These are phyloP conservation scores for Andricus quercusramuli DNA, from an alignment of 2,888 invertebrate species.

Conservation along the genomic window DNA sequence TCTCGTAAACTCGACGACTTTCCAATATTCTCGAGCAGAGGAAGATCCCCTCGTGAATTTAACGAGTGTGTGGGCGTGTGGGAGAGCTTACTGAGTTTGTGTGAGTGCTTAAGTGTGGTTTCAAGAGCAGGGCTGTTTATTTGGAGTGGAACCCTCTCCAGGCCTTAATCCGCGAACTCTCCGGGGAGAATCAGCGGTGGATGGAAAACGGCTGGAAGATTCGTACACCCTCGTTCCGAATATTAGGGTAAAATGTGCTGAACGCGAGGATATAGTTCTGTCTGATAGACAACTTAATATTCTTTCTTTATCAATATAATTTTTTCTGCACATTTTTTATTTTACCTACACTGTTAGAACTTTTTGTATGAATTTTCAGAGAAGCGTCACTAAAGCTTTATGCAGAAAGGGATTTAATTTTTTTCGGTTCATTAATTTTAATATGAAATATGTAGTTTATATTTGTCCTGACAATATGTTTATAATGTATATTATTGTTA, in stretches of 20 bases:
- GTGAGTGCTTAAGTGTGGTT: constrained; percentile 56
- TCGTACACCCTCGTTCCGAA: constrained; percentile 42
- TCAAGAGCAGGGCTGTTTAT: constrained; percentile 73
- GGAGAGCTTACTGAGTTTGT: constrained; percentile 7
- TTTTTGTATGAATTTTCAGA: too few relatives aligned
- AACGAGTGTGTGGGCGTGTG: constrained; percentile 7
- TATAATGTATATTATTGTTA: too few relatives aligned
- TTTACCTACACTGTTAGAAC: not conserved
- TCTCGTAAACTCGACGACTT: constrained; percentile 32
- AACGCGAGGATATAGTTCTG: not conserved
- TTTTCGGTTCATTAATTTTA: too few relatives aligned
- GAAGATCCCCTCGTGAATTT: constrained; percentile 15
- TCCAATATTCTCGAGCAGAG: constrained; percentile 34
- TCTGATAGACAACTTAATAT: not conserved
- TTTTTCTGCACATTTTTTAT: not conserved
- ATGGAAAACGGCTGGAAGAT: constrained; percentile 67
- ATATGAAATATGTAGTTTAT: too few relatives aligned
- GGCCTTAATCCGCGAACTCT: constrained; percentile 72
- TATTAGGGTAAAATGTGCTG: constrained; percentile 30
- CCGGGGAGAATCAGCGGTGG: constrained; percentile 68
- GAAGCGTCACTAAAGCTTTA: too few relatives aligned
- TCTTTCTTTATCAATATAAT: not conserved
- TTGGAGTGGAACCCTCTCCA: constrained; percentile 75
- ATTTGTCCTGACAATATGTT: too few relatives aligned
- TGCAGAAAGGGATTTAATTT: too few relatives aligned